phyloP scores from a whole-genome alignment of 2,888 invertebrate genomes.

The Microctonus hyperodae region DNA sequence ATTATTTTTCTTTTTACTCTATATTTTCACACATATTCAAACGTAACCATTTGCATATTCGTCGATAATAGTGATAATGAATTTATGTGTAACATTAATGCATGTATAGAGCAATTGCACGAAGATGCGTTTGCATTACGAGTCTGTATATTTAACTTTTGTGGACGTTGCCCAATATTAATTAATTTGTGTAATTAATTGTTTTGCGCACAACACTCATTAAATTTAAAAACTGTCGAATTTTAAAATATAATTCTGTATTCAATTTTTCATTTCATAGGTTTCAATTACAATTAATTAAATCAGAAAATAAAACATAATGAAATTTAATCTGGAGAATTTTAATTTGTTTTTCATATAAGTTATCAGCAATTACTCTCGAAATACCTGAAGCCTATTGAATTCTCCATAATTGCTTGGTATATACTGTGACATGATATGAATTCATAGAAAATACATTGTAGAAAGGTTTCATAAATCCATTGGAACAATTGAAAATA shows the following conservation, averaged over 20 bases:
- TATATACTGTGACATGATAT: too few relatives aligned
- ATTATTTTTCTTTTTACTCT: background rate
- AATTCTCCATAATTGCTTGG: too few relatives aligned
- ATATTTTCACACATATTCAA: constrained; percentile 15
- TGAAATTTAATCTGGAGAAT: too few relatives aligned
- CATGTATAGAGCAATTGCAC: constrained; percentile 1
- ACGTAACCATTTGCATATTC: constrained; percentile 34
- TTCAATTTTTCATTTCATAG: background rate
- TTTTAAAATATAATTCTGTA: background rate
- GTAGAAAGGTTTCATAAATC: too few relatives aligned
- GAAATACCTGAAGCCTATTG: too few relatives aligned
- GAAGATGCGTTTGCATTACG: background rate
- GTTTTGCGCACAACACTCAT: background rate
- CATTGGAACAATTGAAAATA: too few relatives aligned
- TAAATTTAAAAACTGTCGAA: background rate
- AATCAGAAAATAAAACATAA: too few relatives aligned
- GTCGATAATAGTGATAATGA: constrained; percentile 38
- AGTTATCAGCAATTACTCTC: too few relatives aligned
- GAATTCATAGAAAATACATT: too few relatives aligned
- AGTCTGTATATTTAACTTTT: background rate
- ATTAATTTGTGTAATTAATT: background rate
- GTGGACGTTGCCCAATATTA: background rate
- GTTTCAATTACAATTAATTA: too few relatives aligned
- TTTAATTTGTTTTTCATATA: too few relatives aligned
- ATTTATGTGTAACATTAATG: constrained; percentile 33